A percentile compares a stretch with the other conserved stretches of the same genome.
These are phyloP conservation scores for Drosophila kambysellisi DNA, from an alignment of 2,888 invertebrate species.

Conservation along the genomic window DNA sequence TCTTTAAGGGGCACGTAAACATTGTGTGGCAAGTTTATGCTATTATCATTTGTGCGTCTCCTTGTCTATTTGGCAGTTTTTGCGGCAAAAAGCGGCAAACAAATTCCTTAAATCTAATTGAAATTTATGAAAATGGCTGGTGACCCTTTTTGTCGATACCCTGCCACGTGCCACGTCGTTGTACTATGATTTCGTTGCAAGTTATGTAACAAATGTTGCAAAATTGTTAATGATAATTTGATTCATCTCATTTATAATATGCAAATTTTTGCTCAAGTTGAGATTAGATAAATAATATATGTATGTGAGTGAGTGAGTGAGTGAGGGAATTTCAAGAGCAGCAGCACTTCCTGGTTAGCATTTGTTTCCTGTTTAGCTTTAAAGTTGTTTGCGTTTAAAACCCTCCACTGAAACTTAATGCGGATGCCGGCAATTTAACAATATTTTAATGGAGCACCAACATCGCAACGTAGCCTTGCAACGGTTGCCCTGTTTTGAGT, in stretches of 20 bases:
- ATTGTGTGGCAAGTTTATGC: not conserved
- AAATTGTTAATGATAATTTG: not conserved
- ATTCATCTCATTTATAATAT: not conserved
- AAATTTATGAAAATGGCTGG: slow-evolving; percentile 23
- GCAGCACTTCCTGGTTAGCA: not conserved
- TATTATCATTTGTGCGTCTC: slow-evolving; percentile 3
- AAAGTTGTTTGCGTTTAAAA: slow-evolving; percentile 13
- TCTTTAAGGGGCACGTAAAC: not conserved
- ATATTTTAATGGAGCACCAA: slow-evolving; percentile 39
- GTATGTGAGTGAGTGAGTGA: not conserved
- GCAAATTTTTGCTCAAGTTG: not conserved
- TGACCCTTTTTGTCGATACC: slow-evolving; percentile 15
- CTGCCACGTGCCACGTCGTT: not conserved
- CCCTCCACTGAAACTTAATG: slow-evolving; percentile 20
- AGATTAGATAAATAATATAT: not conserved
- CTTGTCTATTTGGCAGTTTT: slow-evolving; percentile 18
- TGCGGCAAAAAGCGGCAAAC: not conserved
- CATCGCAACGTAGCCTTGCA: not conserved
- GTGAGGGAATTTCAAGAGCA: slow-evolving; percentile 3
- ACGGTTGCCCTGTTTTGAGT: not conserved
- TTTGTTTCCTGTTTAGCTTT: not conserved
- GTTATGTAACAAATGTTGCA: not conserved
- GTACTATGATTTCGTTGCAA: not conserved
- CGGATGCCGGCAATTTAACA: slow-evolving; percentile 41
- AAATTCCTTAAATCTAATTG: slow-evolving; percentile 30